Evolutionary conservation across 2,888 invertebrate species (phyloP).

Genomic region (Protula sp.): DNA sequence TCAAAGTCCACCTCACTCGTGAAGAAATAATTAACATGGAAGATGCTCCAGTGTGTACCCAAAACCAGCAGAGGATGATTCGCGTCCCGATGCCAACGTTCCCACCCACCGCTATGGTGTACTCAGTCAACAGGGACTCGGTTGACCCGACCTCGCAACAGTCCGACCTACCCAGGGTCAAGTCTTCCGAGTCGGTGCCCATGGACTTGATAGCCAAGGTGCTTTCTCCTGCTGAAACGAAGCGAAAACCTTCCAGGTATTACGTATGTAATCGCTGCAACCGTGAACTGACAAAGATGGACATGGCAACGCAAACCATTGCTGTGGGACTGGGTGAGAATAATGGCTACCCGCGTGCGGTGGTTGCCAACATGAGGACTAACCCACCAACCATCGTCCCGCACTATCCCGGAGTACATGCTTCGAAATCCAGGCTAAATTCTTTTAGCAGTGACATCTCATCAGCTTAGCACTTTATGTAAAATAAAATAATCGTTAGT

Average conservation of each 20-base stretch:
- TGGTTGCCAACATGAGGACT: neutral
- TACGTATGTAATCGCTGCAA: constrained; percentile 44
- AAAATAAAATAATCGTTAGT: too few relatives aligned
- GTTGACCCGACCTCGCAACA: neutral
- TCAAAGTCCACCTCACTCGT: constrained; percentile 56
- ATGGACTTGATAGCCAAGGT: constrained; percentile 46
- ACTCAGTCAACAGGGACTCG: constrained; percentile 49
- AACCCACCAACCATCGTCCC: neutral
- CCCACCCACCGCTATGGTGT: constrained; percentile 79
- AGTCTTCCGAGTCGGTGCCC: constrained; percentile 31
- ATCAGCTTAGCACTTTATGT: too few relatives aligned
- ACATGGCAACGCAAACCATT: constrained; percentile 40
- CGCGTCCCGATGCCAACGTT: constrained; percentile 74
- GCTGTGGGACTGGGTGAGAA: neutral
- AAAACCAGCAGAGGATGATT: constrained; percentile 56
- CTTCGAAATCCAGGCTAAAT: too few relatives aligned
- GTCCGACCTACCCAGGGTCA: neutral
- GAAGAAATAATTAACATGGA: constrained; percentile 41
- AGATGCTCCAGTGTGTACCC: constrained; percentile 27
- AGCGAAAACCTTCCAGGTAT: constrained; percentile 30
- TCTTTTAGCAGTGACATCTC: too few relatives aligned
- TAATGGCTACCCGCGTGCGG: neutral
- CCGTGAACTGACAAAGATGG: constrained; percentile 32
- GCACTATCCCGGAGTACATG: constrained; percentile 1
- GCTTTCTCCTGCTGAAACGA: constrained; percentile 35